Percentiles rank a stretch among this genome's conserved stretches.
These are phyloP conservation scores for Odocoileus hemionus DNA, from an alignment of 2,113 vertebrate genomes.

Conservation along the genomic window DNA sequence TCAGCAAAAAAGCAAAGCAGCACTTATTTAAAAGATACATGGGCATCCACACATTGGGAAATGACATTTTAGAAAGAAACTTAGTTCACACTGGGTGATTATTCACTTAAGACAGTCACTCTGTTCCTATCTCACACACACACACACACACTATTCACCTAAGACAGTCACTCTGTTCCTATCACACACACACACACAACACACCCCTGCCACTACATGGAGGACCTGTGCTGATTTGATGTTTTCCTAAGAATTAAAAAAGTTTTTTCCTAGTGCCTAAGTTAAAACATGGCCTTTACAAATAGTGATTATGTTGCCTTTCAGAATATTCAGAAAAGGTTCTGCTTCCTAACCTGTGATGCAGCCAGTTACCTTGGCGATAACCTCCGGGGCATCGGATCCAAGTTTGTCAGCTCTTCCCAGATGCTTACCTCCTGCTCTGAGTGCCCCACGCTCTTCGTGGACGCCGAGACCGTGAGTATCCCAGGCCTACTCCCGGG, in stretches of 20 bases:
- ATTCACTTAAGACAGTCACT: background rate
- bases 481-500: background rate
- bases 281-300: background rate
- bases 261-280: background rate
- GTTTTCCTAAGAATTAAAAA: background rate
- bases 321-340: slow-evolving; percentile 97
- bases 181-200: background rate
- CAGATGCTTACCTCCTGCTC: slow-evolving; percentile 96
- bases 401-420: slow-evolving; percentile 96
- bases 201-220: background rate
- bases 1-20: background rate
- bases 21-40: background rate
- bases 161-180: background rate
- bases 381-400: slow-evolving; percentile 94
- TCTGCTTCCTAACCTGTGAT: slow-evolving; percentile 95
- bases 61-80: background rate
- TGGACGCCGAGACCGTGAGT: slow-evolving; percentile 97
- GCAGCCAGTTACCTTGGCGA: slow-evolving; percentile 95
- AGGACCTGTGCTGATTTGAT: background rate
- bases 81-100: background rate
- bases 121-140: background rate
- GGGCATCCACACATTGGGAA: background rate
- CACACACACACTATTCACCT: background rate
- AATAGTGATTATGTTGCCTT: slow-evolving; percentile 61
- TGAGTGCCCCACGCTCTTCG: slow-evolving; percentile 95